Conservation (phyloP, 2,888 invertebrate species). For the Venusia cambrica region DNA sequence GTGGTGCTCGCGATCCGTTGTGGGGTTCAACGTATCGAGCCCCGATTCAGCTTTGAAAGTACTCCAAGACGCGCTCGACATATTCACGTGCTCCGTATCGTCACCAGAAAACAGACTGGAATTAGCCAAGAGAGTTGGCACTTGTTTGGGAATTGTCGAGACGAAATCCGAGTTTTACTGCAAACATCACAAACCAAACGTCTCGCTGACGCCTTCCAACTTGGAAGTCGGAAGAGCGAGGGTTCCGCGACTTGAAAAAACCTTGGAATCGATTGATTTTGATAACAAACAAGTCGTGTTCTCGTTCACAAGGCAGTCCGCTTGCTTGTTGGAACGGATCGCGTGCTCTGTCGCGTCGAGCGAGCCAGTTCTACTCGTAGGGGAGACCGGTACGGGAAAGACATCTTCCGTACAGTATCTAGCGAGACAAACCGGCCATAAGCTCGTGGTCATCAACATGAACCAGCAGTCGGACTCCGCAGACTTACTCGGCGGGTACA, state of each 20-base stretch:
- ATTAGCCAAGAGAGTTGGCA: slow-evolving; percentile 87
- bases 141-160: slow-evolving; percentile 89
- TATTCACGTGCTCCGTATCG: slow-evolving; percentile 91
- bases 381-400: slow-evolving; percentile 99
- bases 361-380: slow-evolving; percentile 96
- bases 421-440: slow-evolving; percentile 90
- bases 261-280: slow-evolving; percentile 57
- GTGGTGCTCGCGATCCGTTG: slow-evolving; percentile 90
- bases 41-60: slow-evolving; percentile 85
- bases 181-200: slow-evolving; percentile 88
- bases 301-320: slow-evolving; percentile 91
- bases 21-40: slow-evolving; percentile 87
- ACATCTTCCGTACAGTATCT: slow-evolving; percentile 97
- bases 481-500: slow-evolving; percentile 97
- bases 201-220: slow-evolving; percentile 78
- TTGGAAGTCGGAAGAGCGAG: slow-evolving; percentile 88
- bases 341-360: slow-evolving; percentile 89
- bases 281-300: slow-evolving; percentile 81
- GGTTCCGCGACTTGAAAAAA: slow-evolving; percentile 67
- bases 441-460: slow-evolving; percentile 97
- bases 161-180: slow-evolving; percentile 91
- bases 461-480: slow-evolving; percentile 99
- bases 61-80: slow-evolving; percentile 94
- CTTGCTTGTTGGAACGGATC: slow-evolving; percentile 92
- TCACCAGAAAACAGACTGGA: slow-evolving; percentile 83